Evolutionary conservation across 1,140 invertebrate genomes (phyloP).

Genomic region (Coenobita brevimanus): DNA sequence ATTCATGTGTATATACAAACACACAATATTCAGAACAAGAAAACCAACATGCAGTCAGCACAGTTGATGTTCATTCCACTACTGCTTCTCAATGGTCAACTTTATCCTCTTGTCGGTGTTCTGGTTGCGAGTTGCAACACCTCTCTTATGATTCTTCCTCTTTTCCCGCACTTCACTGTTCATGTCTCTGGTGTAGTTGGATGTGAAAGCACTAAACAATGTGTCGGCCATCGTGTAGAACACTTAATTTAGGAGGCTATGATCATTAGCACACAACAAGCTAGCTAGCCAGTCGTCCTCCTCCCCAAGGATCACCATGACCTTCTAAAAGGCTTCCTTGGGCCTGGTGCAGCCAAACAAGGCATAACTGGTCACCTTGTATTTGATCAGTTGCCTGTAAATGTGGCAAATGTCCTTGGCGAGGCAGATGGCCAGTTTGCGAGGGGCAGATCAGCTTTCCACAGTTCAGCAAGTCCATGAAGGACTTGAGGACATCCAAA

Average conservation of each 20-base stretch:
- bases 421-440: slow-evolving; percentile 11
- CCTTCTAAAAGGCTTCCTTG: slow-evolving; percentile 14
- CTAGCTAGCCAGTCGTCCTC: background rate
- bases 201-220: slow-evolving; percentile 18
- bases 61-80: too few relatives aligned
- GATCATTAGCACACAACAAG: background rate
- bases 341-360: slow-evolving; percentile 20
- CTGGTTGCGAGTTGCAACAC: too few relatives aligned
- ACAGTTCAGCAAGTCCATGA: slow-evolving; percentile 31
- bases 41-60: too few relatives aligned
- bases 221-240: slow-evolving; percentile 22
- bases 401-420: background rate
- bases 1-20: too few relatives aligned
- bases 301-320: background rate
- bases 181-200: background rate
- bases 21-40: too few relatives aligned
- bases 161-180: slow-evolving; percentile 10
- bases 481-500: slow-evolving; percentile 7
- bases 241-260: slow-evolving; percentile 7
- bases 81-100: too few relatives aligned
- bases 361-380: slow-evolving; percentile 19
- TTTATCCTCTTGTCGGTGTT: too few relatives aligned
- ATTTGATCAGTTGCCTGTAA: slow-evolving; percentile 2
- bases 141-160: too few relatives aligned
- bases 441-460: slow-evolving; percentile 14